Evolutionary conservation across 2,113 vertebrate species (phyloP).

Genomic region (Ophiodon elongatus): DNA sequence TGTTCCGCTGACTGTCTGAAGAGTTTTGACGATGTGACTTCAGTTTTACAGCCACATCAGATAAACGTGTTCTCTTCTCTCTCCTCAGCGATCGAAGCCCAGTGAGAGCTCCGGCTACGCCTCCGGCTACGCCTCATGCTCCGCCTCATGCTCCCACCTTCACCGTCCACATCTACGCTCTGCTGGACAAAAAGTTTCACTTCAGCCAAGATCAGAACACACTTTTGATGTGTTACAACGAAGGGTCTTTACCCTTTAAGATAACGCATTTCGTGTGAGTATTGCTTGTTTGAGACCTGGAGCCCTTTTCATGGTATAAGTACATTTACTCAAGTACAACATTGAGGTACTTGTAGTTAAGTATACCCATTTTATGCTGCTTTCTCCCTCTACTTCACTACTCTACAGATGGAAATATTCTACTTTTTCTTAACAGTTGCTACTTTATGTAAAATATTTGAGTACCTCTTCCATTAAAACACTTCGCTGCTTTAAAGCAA

Average conservation of each 20-base stretch:
- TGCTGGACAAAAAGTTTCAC: conserved; percentile 75
- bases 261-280: conserved; percentile 72
- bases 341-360: no score
- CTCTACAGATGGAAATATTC: no score
- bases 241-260: fast-evolving
- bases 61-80: background rate
- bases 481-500: no score
- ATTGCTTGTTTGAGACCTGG: background rate
- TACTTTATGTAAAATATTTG: no score
- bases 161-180: conserved; percentile 76
- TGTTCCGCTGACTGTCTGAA: no score
- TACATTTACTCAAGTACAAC: no score
- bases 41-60: background rate
- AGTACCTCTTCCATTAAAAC: no score
- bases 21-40: background rate
- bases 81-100: conserved; percentile 56
- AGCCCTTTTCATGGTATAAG: no score
- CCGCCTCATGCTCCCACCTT: conserved; percentile 46
- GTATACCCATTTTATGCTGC: no score
- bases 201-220: conserved; percentile 34
- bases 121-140: background rate
- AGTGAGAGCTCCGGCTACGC: conserved; percentile 21
- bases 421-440: no score
- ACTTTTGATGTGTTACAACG: fast-evolving
- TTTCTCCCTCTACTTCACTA: no score